Evolutionary conservation across 2,888 invertebrate species (phyloP).

Genomic region (Zhuqinia jingwanae): DNA sequence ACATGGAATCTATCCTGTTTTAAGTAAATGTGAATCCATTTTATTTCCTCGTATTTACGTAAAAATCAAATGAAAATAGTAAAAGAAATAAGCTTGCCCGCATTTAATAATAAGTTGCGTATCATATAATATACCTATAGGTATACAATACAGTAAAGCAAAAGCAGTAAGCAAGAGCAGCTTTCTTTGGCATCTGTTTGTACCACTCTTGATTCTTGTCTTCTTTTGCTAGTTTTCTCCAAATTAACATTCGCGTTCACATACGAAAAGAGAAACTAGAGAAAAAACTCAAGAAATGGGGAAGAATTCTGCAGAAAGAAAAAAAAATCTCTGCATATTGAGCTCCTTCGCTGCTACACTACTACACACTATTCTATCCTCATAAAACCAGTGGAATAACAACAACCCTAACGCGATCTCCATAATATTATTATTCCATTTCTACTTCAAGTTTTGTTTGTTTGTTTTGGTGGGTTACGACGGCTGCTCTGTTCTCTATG

Average conservation of each 20-base stretch:
- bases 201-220: slow-evolving; percentile 1
- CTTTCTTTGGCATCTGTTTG: background rate
- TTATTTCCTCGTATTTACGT: no score
- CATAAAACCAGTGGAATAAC: background rate
- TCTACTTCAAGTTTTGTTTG: slow-evolving; percentile 43
- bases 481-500: slow-evolving; percentile 20
- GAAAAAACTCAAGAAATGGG: background rate
- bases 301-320: slow-evolving; percentile 1
- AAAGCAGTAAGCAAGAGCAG: background rate
- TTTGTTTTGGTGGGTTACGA: background rate
- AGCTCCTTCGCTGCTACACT: background rate
- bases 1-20: no score
- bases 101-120: no score
- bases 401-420: background rate
- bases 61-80: no score
- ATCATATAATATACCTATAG: no score
- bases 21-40: no score
- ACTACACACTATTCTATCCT: background rate
- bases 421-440: background rate
- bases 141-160: no score
- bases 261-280: background rate
- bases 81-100: no score
- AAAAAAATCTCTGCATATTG: background rate
- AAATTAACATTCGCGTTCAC: slow-evolving; percentile 33
- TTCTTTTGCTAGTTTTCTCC: slow-evolving; percentile 1